Conservation (phyloP, 2,888 invertebrate genomes). For the Pseudococcus jackbeardsleyi region DNA sequence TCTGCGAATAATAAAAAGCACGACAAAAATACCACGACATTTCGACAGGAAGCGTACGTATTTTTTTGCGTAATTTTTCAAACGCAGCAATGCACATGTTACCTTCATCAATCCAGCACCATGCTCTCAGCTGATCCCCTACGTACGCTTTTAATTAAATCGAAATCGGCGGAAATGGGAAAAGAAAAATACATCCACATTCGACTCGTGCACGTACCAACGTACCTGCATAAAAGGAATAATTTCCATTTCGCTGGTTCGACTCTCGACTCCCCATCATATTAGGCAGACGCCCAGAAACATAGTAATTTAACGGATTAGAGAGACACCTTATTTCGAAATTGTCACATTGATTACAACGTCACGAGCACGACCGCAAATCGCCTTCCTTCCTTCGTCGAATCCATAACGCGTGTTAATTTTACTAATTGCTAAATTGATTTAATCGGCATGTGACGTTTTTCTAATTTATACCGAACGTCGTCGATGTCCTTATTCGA, state of each 20-base stretch:
- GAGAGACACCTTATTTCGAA: not conserved
- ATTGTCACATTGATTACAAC: conserved; percentile 12
- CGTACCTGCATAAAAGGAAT: conserved; percentile 2
- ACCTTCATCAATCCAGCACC: not conserved
- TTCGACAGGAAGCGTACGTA: not conserved
- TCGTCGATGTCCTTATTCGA: not conserved
- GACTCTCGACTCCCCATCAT: not conserved
- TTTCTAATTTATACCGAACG: conserved; percentile 2
- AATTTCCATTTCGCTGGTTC: not conserved
- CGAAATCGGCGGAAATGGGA: not conserved
- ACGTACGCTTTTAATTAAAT: not conserved
- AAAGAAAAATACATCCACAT: not conserved
- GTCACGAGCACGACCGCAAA: not conserved
- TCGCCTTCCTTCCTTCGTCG: not conserved
- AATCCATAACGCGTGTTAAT: conserved; percentile 6
- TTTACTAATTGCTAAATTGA: conserved; percentile 39
- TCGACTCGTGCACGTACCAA: not conserved
- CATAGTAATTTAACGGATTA: conserved; percentile 22
- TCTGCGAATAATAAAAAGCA: not conserved
- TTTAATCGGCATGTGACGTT: conserved; percentile 16
- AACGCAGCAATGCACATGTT: conserved; percentile 3
- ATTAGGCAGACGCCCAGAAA: not conserved
- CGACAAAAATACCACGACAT: conserved; percentile 1
- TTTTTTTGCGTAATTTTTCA: conserved; percentile 7
- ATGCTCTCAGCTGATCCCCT: not conserved